Conservation (phyloP, 2,113 vertebrate genomes). For the Anhinga anhinga region DNA sequence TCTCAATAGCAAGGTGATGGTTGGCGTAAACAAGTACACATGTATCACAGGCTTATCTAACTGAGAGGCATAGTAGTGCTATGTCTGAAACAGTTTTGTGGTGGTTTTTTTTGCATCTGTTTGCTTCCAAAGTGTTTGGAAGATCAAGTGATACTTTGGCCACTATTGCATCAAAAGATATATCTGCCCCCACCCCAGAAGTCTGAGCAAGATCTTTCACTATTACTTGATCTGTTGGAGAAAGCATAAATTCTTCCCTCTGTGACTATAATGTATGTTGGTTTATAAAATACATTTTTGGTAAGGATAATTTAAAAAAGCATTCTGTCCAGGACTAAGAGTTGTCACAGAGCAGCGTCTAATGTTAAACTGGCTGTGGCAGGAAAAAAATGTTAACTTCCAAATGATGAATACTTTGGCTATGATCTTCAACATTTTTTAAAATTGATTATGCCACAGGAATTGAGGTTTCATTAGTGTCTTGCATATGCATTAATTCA, state of each 20-base stretch:
- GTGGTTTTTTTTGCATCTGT: neutral
- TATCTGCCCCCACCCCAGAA: neutral
- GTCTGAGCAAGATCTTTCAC: neutral
- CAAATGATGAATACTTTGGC: neutral
- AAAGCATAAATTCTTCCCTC: neutral
- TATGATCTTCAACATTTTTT: neutral
- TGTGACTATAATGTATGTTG: neutral
- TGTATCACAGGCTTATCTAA: neutral
- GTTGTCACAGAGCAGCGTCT: neutral
- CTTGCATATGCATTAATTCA: neutral
- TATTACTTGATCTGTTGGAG: neutral
- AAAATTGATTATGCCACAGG: neutral
- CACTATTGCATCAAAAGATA: rapidly evolving
- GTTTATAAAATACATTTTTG: neutral
- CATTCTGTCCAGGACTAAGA: neutral
- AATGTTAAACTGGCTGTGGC: neutral
- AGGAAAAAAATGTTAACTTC: neutral
- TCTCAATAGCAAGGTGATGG: neutral
- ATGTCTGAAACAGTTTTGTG: neutral
- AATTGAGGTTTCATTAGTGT: neutral
- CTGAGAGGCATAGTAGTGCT: neutral
- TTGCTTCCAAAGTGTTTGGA: neutral
- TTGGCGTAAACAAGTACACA: neutral
- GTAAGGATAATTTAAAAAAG: neutral
- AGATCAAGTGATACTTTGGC: neutral